These are phyloP conservation scores for Xanthorhoe spadicearia DNA, from an alignment of 2,888 invertebrate species.

Conservation along the genomic window DNA sequence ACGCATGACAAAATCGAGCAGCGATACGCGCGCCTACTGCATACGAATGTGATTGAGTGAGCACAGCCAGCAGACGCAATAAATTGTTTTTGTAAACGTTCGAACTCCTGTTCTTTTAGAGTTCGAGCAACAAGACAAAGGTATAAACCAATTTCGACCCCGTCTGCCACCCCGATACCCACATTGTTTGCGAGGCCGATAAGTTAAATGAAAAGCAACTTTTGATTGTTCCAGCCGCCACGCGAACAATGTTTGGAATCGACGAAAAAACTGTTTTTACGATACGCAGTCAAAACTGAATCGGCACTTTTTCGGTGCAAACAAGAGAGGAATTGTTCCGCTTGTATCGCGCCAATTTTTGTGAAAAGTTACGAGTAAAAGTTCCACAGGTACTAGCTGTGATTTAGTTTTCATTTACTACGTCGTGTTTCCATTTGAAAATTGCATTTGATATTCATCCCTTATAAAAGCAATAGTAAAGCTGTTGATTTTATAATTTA, in stretches of 20 bases:
- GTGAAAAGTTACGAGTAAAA: conserved; percentile 10
- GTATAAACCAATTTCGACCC: conserved; percentile 65
- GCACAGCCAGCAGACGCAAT: conserved; percentile 25
- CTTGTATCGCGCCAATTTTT: conserved; percentile 34
- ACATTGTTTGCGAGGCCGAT: conserved; percentile 62
- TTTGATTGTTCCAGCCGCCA: conserved; percentile 62
- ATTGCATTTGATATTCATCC: not conserved
- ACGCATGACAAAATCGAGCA: conserved; percentile 34
- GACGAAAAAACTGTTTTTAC: conserved; percentile 44
- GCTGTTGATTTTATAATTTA: not conserved
- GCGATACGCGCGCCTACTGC: conserved; percentile 26
- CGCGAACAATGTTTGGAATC: conserved; percentile 51
- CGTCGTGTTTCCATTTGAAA: not conserved
- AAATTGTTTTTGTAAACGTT: conserved; percentile 36
- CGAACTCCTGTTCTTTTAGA: conserved; percentile 31
- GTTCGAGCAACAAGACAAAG: conserved; percentile 59
- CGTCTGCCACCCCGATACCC: conserved; percentile 54
- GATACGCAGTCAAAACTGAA: conserved; percentile 49
- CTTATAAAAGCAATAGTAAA: not conserved
- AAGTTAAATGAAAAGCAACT: conserved; percentile 75
- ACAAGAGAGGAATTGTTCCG: conserved; percentile 50
- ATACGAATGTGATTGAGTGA: conserved; percentile 34
- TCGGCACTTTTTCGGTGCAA: conserved; percentile 51
- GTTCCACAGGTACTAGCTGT: not conserved
- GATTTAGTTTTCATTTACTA: conserved; percentile 6